Base-by-base conservation (phyloP, 2,113 vertebrate species). In the Nannobrachium achirus region DNA sequence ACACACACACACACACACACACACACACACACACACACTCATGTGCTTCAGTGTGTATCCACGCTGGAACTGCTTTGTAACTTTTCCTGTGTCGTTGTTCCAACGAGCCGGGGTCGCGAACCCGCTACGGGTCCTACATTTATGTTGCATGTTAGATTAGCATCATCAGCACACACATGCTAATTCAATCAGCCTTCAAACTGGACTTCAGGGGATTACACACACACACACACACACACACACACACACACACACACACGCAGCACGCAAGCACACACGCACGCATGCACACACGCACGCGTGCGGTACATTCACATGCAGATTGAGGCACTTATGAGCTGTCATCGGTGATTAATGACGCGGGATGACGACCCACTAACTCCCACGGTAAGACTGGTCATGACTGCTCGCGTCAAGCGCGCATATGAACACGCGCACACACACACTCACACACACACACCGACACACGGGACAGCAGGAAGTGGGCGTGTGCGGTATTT, bases 301-400 rank as follows among this genome's bases (percentile, higher is more conserved):
- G 77, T 58, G 53, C 69, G 70, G 68, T 68, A 81, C 83, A 88
- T 91, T 90, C 84, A 83, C 82, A 91, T 90, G 90, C 88, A 92
- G 84, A 91, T 91, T 63, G 20, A 52, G 79, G 70, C 73, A 86
- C 80, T 86, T 88, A 75, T 84, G 86, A 87, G 85, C 83, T 88
- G 89, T 90, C 83, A 15, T 51, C 74, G 70, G 74, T 91, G 90
- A 92, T 92, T 91, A 91, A 91, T 91, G 83, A 64, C 79, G 72
- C 63, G 63, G 62, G 60, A 86, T 74, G 76, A 77, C 85, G 88
- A 91, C 88, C 88, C 65, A 70, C 71, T 84, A 82, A 86, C 87
- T 88, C 88, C 88, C 87, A 90, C 86, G 72, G 77, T 80, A 86
- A 82, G 66, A 70, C 63, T 86, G 79, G 78, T 71, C 78, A 80